phyloP scores from a whole-genome alignment of 2,797 vertebrate species.

The Lepus townsendii region DNA sequence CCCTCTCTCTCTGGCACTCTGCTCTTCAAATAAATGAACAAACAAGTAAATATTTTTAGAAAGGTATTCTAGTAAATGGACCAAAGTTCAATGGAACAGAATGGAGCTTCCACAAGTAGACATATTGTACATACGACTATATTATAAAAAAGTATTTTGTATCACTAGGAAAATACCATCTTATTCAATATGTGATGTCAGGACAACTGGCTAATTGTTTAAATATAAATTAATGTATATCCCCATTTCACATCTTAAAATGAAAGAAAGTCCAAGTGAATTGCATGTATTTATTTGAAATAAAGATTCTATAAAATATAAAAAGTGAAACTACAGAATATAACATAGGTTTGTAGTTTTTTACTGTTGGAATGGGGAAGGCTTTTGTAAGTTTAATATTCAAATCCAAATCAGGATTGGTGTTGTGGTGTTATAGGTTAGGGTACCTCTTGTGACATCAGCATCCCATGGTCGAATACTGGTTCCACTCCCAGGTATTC shows the following conservation, averaged over 20 bases:
- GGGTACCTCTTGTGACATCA: no score
- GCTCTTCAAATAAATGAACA: no score
- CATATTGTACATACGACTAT: neutral
- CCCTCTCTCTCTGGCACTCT: no score
- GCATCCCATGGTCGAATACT: no score
- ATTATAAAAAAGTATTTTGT: neutral
- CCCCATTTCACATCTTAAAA: neutral
- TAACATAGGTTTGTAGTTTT: slow-evolving; percentile 44
- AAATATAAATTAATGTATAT: slow-evolving; percentile 17
- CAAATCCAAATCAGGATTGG: neutral
- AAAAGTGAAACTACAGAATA: slow-evolving; percentile 22
- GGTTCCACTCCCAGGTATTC: no score
- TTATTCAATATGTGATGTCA: neutral
- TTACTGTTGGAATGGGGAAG: slow-evolving; percentile 41
- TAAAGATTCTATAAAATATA: slow-evolving; percentile 41
- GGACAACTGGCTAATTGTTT: neutral
- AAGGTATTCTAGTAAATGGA: neutral
- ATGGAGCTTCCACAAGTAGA: neutral
- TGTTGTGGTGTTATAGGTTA: no score
- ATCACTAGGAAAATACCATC: neutral
- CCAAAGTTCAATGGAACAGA: neutral
- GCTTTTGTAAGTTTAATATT: neutral
- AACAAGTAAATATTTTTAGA: no score
- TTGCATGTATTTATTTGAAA: slow-evolving; percentile 17
- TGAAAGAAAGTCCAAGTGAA: slow-evolving; percentile 38